Conservation (phyloP, 2,888 invertebrate species). For the Drosophila setosimentum region DNA sequence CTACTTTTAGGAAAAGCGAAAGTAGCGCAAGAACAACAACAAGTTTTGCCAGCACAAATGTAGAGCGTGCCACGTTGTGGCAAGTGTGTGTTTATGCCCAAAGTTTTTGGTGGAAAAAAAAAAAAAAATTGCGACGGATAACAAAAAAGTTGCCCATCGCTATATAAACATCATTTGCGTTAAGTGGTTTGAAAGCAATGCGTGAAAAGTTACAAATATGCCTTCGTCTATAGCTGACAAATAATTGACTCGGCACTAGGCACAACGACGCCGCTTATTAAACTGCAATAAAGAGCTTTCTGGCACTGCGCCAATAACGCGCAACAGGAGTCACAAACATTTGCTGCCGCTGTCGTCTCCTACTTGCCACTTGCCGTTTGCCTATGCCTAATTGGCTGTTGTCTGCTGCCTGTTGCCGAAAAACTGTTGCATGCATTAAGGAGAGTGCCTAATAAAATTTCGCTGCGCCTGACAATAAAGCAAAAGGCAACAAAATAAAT, state of each 20-base stretch:
- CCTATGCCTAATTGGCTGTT: slow-evolving; percentile 56
- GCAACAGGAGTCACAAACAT: slow-evolving; percentile 43
- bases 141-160: slow-evolving; percentile 59
- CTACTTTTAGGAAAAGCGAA: slow-evolving; percentile 63
- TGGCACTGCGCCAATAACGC: slow-evolving; percentile 51
- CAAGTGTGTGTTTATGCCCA: slow-evolving; percentile 70
- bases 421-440: slow-evolving; percentile 78
- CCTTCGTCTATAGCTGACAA: slow-evolving; percentile 47
- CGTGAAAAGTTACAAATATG: slow-evolving; percentile 70
- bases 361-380: slow-evolving; percentile 19
- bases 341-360: slow-evolving; percentile 20
- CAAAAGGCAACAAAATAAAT: slow-evolving; percentile 60
- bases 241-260: slow-evolving; percentile 32
- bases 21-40: slow-evolving; percentile 70
- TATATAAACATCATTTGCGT: slow-evolving; percentile 80
- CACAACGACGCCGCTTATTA: slow-evolving; percentile 61
- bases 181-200: slow-evolving; percentile 74
- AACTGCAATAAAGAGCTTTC: slow-evolving; percentile 65
- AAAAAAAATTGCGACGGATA: slow-evolving; percentile 8
- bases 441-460: slow-evolving; percentile 74
- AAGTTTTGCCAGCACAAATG: slow-evolving; percentile 49
- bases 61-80: slow-evolving; percentile 58
- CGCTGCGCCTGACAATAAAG: slow-evolving; percentile 57
- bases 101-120: slow-evolving; percentile 45
- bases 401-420: slow-evolving; percentile 57